phyloP scores from a whole-genome alignment of 1,140 invertebrate genomes.

The Venustaconcha ellipsiformis region DNA sequence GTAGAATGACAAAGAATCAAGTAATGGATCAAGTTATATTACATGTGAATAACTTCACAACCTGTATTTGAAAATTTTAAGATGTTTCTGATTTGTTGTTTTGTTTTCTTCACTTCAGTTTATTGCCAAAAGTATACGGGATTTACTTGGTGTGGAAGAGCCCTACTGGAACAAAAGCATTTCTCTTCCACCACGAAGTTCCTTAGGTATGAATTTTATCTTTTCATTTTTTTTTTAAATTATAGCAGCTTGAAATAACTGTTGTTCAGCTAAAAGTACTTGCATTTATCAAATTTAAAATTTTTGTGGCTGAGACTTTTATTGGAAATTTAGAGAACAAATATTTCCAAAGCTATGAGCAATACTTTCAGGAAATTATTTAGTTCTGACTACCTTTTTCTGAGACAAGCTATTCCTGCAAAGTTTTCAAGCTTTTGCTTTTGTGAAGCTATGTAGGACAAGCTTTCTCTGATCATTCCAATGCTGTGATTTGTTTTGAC shows the following conservation, averaged over 20 bases:
- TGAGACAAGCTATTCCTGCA: no score
- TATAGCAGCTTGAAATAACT: neutral
- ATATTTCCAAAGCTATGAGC: no score
- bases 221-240: neutral
- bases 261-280: neutral
- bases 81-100: neutral
- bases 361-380: no score
- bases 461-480: no score
- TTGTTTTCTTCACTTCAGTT: conserved; percentile 43
- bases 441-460: no score
- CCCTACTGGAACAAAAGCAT: conserved; percentile 66
- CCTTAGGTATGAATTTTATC: conserved; percentile 47
- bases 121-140: conserved; percentile 64
- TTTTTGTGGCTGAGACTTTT: no score
- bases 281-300: no score
- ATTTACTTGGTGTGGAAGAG: conserved; percentile 62
- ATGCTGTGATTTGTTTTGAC: no score
- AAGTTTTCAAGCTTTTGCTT: no score
- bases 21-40: neutral
- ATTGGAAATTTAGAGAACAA: no score
- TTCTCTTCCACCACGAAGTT: conserved; percentile 58
- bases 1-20: neutral
- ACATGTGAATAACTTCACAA: neutral
- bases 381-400: no score
- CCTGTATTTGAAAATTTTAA: neutral